Evolutionary conservation across 1,140 invertebrate genomes (phyloP).

Genomic region (Lepidotrigona ventralis): DNA sequence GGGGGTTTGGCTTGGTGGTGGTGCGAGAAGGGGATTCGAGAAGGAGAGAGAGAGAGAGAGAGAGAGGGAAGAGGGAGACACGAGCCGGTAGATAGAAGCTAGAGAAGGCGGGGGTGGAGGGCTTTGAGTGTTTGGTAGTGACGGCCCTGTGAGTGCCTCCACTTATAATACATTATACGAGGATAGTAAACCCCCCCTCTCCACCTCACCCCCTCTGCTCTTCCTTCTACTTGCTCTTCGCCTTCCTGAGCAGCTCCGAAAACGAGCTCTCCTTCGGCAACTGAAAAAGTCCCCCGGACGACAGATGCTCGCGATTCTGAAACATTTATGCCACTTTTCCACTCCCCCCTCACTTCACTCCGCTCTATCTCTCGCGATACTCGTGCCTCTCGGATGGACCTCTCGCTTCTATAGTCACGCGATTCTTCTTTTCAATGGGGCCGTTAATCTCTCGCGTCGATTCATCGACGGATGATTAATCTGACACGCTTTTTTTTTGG

Average conservation of each 20-base stretch:
- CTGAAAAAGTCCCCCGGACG: slow-evolving; percentile 54
- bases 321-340: slow-evolving; percentile 56
- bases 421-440: not conserved
- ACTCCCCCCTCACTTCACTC: too few relatives aligned
- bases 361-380: too few relatives aligned
- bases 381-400: not conserved
- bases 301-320: slow-evolving; percentile 59
- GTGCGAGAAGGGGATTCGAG: not conserved
- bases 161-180: slow-evolving; percentile 70
- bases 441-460: not conserved
- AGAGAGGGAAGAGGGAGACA: slow-evolving; percentile 22
- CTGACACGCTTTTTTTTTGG: not conserved
- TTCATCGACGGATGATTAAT: slow-evolving; percentile 51
- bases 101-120: slow-evolving; percentile 26
- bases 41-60: not conserved
- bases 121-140: slow-evolving; percentile 69
- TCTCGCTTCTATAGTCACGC: not conserved
- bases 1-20: not conserved
- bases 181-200: slow-evolving; percentile 40
- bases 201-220: not conserved
- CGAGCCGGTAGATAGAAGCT: slow-evolving; percentile 14
- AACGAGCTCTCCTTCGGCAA: slow-evolving; percentile 22
- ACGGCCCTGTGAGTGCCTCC: slow-evolving; percentile 67
- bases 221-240: slow-evolving; percentile 31
- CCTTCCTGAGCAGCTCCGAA: slow-evolving; percentile 58